Base-by-base conservation (phyloP, 2,797 vertebrate genomes). In the Molossus alvarezi region DNA sequence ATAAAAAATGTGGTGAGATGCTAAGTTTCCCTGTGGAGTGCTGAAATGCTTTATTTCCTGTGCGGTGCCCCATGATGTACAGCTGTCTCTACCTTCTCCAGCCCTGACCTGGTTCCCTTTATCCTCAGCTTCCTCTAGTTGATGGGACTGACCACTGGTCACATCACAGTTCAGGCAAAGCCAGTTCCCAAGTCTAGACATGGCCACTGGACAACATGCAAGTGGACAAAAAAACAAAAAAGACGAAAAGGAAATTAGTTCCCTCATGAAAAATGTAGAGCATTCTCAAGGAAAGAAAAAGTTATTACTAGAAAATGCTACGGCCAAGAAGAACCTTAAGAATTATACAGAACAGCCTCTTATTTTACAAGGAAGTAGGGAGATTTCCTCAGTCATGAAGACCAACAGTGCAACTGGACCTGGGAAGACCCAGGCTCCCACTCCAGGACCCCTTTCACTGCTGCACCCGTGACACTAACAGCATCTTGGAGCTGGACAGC, bases 111-210 rank as follows among this genome's bases (percentile, higher is more conserved):
- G 29, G 14, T 69, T 18, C 20, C 10, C 20, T 87, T 45, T 18
- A 57, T 55, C 33, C 69, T 48, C 9, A 79, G 51, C 4, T 73
- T 18, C 25, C 7, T 57, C 18, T 9, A 8, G 7, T 37, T 71
- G 86, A 20, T 5, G 45, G 57, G 29, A 45, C 1, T 58, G 48
- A 3, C 57, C 33, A 18, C 37, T 45, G 48, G 48, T 71, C 37
- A 76, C 62, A 69, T 6, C 9, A 4, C 23, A 53, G 21, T 76
- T 77, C 67, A 65, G 62, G 1, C 11, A 90, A 77, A 92, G 37
- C 37, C 81, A 86, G 84, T 75, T 76, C 14, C 67, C 37, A 90
- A n/a, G 21, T 87, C 62, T 58, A 87, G 41, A 95, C 17, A n/a
- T 4, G 15, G 29, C 23, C 75, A 57, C 9, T n/a, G 23, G 15